These are phyloP conservation scores for Sussaba pulchella DNA, from an alignment of 2,888 invertebrate genomes.

Conservation along the genomic window DNA sequence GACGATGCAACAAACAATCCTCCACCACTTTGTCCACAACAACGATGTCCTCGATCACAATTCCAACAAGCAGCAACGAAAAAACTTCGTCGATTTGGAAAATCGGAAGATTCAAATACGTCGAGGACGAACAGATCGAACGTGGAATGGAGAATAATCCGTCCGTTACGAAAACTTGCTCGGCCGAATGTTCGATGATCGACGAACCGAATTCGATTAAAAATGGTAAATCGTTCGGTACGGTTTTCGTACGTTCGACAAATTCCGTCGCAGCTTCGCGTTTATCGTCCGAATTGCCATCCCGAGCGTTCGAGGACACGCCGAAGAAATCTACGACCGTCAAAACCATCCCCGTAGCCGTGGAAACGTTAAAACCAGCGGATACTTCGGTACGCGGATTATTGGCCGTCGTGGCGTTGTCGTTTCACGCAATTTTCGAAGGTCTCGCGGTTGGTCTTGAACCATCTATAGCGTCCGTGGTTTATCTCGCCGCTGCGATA, in stretches of 20 bases:
- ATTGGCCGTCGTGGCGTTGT: constrained; percentile 88
- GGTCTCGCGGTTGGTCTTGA: constrained; percentile 89
- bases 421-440: constrained; percentile 90
- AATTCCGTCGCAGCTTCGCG: constrained; percentile 69
- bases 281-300: constrained; percentile 42
- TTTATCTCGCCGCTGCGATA: constrained; percentile 88
- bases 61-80: constrained; percentile 41
- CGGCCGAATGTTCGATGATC: constrained; percentile 32
- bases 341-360: constrained; percentile 57
- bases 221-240: constrained; percentile 70
- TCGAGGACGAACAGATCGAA: constrained; percentile 50
- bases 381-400: constrained; percentile 86
- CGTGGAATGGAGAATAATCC: constrained; percentile 10
- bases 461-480: constrained; percentile 83
- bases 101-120: constrained; percentile 62
- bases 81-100: constrained; percentile 50
- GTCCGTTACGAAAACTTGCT: constrained; percentile 9
- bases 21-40: constrained; percentile 70
- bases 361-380: constrained; percentile 34
- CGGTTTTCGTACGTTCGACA: constrained; percentile 77
- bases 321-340: constrained; percentile 45
- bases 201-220: constrained; percentile 45
- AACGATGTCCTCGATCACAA: constrained; percentile 64
- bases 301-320: constrained; percentile 58
- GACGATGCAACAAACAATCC: constrained; percentile 84